Evolutionary conservation across 1,140 invertebrate genomes (phyloP).

Genomic region (Euura lappo): DNA sequence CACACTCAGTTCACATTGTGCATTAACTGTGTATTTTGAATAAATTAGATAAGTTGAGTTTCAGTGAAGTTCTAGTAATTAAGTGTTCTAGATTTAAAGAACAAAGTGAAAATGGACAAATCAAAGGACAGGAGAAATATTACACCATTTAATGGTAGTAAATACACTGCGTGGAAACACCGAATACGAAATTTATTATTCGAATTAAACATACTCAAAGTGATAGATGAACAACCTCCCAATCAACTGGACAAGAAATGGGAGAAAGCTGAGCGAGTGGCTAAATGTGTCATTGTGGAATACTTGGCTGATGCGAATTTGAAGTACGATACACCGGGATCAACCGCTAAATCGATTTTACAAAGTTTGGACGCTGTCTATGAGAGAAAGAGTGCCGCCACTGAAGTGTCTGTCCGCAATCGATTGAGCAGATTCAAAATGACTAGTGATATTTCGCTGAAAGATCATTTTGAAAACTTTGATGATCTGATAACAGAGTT

Average conservation of each 20-base stretch:
- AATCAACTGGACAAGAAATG: constrained; percentile 33
- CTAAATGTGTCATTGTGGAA: constrained; percentile 46
- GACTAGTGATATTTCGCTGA: constrained; percentile 37
- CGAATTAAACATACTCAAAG: constrained; percentile 25
- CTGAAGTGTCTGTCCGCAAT: constrained; percentile 47
- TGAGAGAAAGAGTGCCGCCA: constrained; percentile 50
- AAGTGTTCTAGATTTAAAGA: too few species aligned
- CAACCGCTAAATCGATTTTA: constrained; percentile 44
- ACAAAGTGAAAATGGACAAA: too few species aligned
- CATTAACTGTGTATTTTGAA: constrained; percentile 10
- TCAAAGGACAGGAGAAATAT: too few species aligned
- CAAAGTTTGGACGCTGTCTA: constrained; percentile 47
- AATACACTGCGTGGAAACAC: too few species aligned
- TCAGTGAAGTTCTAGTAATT: too few species aligned
- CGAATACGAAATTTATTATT: constrained; percentile 15
- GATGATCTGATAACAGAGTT: constrained; percentile 1
- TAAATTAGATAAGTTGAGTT: neutral
- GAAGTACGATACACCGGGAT: constrained; percentile 38
- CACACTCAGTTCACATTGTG: neutral
- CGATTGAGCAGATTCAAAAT: constrained; percentile 26
- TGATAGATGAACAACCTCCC: constrained; percentile 28
- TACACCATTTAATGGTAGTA: too few species aligned
- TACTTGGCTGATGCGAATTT: constrained; percentile 48
- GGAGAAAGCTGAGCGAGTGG: constrained; percentile 38
- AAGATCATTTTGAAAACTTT: constrained; percentile 41